Evolutionary conservation across 2,113 vertebrate species (phyloP).

Genomic region (Lampris megalopsis): DNA sequence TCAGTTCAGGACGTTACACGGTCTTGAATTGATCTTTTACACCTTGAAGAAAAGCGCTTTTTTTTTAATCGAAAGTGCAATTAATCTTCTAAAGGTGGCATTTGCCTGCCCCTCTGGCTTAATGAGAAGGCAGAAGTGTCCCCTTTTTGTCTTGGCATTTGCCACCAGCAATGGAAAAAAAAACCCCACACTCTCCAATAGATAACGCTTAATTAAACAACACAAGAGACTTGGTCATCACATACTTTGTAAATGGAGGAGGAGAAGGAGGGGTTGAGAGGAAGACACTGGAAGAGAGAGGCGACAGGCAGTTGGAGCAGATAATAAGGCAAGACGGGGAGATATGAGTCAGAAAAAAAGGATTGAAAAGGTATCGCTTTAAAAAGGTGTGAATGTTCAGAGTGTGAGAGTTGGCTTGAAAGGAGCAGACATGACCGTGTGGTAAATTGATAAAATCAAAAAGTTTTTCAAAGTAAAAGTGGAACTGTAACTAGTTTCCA

Average conservation of each 20-base stretch:
- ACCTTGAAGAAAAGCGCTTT: background rate
- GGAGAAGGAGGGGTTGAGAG: background rate
- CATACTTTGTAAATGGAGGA: background rate
- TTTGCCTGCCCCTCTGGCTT: background rate
- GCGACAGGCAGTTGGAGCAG: background rate
- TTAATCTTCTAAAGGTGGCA: background rate
- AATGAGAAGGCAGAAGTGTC: constrained; percentile 15
- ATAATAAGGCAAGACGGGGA: background rate
- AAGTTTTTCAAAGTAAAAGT: no score
- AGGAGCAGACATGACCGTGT: background rate
- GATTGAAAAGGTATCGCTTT: background rate
- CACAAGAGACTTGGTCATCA: background rate
- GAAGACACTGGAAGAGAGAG: background rate
- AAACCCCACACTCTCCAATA: background rate
- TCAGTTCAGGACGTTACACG: background rate
- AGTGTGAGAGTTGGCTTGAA: background rate
- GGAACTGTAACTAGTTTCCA: no score
- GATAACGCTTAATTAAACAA: constrained; percentile 42
- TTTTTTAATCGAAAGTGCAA: background rate
- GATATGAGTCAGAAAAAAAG: background rate
- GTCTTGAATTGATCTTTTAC: background rate
- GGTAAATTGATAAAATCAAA: background rate
- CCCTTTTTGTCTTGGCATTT: constrained; percentile 18
- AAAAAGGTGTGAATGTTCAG: background rate
- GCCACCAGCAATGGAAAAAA: constrained; percentile 15